Evolutionary conservation across 2,113 vertebrate genomes (phyloP).

Genomic region (Stegostoma tigrinum): DNA sequence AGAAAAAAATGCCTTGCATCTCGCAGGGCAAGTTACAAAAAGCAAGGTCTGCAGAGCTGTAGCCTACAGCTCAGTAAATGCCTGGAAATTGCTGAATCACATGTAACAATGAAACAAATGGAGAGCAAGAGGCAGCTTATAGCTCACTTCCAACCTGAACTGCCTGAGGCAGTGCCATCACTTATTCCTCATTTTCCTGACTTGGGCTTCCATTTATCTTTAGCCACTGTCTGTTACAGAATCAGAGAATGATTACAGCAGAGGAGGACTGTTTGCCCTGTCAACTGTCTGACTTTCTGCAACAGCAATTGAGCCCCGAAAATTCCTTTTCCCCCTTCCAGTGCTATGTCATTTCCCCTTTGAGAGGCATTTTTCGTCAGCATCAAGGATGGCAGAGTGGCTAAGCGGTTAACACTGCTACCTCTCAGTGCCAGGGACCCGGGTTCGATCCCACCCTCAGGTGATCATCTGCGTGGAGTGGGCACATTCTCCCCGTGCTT

Average conservation of each 20-base stretch:
- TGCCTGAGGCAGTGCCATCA: neutral
- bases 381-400: neutral
- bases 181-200: neutral
- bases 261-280: neutral
- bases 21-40: neutral
- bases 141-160: neutral
- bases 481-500: too few species aligned
- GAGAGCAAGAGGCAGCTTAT: neutral
- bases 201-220: neutral
- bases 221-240: neutral
- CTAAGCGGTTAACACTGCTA: too few species aligned
- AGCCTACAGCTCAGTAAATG: neutral
- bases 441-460: too few species aligned
- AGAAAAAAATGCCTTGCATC: neutral
- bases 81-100: neutral
- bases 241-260: neutral
- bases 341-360: too few species aligned
- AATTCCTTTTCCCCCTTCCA: neutral
- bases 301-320: neutral
- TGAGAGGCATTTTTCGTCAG: neutral
- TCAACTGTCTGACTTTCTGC: neutral
- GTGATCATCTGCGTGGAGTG: too few species aligned
- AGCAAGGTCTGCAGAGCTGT: neutral
- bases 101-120: neutral
- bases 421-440: too few species aligned